A percentile compares a stretch with the other conserved stretches of the same genome.
Evolutionary conservation across 2,113 vertebrate species (phyloP).

Genomic region (Cisticola juncidis): DNA sequence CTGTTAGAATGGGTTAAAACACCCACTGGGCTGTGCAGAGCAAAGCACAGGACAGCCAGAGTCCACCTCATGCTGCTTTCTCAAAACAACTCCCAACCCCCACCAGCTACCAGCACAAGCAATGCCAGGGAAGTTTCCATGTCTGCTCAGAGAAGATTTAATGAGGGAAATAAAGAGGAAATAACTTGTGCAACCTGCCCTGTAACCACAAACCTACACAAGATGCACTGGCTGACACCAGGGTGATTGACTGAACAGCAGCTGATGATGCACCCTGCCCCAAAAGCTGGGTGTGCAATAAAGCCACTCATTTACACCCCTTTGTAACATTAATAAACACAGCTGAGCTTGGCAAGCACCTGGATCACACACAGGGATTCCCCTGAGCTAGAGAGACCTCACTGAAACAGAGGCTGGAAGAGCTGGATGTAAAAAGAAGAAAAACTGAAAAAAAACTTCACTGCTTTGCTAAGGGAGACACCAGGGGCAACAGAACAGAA

Average conservation of each 20-base stretch:
- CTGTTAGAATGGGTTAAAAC: background rate
- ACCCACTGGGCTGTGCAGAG: background rate
- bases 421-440: background rate
- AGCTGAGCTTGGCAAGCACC: background rate
- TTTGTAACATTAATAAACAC: background rate
- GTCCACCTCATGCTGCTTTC: background rate
- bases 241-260: background rate
- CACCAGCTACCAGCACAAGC: background rate
- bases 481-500: background rate
- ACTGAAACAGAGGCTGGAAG: rapidly evolving
- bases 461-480: background rate
- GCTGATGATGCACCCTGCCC: background rate
- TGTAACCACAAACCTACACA: background rate
- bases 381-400: background rate
- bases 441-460: background rate
- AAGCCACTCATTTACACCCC: background rate
- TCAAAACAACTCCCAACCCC: background rate
- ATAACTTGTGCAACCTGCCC: background rate
- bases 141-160: background rate
- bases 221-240: background rate
- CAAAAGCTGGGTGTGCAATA: rapidly evolving
- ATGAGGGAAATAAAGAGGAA: background rate
- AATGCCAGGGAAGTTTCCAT: background rate
- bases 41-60: background rate
- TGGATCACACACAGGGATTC: background rate